Percentiles rank a stretch among this genome's conserved stretches.
phyloP scores from a whole-genome alignment of 2,113 vertebrate genomes.

The Danio rerio region GRCz12tu NC_133185.1:9537501-9538000 shows the following conservation, averaged over 20 bases:
- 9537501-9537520: conserved; percentile 86
- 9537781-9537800: no score
- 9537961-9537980: no score
- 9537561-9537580: background rate
- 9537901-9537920: no score
- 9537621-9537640: conserved; percentile 76
- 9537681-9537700: conserved; percentile 72
- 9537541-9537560: background rate
- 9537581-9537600: background rate
- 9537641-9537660: conserved; percentile 76
- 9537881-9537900: no score
- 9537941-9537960: no score
- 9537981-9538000: no score
- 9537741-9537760: conserved; percentile 63
- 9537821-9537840: no score
- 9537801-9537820: no score
- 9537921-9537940: no score
- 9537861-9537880: no score
- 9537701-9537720: conserved; percentile 81
- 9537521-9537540: background rate
- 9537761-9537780: no score
- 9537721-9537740: conserved; percentile 73
- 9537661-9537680: conserved; percentile 74
- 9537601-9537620: background rate
- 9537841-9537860: no score